Evolutionary conservation across 2,888 invertebrate genomes (phyloP).

Genomic region (Tricholauxania praeusta): DNA sequence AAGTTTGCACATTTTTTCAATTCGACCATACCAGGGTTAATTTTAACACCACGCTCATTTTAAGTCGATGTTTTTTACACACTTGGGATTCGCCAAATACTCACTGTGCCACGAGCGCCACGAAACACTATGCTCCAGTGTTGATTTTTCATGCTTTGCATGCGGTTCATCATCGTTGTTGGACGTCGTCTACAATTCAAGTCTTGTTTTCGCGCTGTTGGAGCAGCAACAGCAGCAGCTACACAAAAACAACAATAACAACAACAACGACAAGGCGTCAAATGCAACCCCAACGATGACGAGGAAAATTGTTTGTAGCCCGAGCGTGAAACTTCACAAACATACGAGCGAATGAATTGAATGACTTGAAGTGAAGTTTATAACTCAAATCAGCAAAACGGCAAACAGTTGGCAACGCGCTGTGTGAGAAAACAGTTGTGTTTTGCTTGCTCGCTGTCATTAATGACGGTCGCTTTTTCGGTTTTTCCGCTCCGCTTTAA

Average conservation of each 20-base stretch:
- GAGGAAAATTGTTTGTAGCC: neutral
- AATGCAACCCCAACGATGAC: neutral
- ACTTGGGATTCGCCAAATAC: neutral
- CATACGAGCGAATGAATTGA: neutral
- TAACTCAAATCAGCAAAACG: neutral
- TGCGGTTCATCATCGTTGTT: neutral
- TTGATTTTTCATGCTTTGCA: conserved; percentile 11
- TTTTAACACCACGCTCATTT: conserved; percentile 11
- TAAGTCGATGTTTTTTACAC: neutral
- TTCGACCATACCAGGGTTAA: neutral
- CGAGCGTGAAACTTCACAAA: conserved; percentile 6
- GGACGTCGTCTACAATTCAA: neutral
- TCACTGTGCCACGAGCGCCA: neutral
- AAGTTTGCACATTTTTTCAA: neutral
- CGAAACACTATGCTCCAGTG: conserved; percentile 15
- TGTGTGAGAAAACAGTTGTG: conserved; percentile 39
- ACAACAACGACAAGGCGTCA: neutral
- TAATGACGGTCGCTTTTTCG: conserved; percentile 5
- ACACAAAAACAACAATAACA: conserved; percentile 6
- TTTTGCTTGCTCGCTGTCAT: neutral
- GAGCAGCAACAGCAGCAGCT: conserved; percentile 1
- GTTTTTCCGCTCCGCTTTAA: neutral
- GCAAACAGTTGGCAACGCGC: conserved; percentile 44
- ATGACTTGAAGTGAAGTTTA: conserved; percentile 7
- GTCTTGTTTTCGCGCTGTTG: conserved; percentile 3